Evolutionary conservation across 2,888 invertebrate genomes (phyloP).

Genomic region (Chirona hameri): DNA sequence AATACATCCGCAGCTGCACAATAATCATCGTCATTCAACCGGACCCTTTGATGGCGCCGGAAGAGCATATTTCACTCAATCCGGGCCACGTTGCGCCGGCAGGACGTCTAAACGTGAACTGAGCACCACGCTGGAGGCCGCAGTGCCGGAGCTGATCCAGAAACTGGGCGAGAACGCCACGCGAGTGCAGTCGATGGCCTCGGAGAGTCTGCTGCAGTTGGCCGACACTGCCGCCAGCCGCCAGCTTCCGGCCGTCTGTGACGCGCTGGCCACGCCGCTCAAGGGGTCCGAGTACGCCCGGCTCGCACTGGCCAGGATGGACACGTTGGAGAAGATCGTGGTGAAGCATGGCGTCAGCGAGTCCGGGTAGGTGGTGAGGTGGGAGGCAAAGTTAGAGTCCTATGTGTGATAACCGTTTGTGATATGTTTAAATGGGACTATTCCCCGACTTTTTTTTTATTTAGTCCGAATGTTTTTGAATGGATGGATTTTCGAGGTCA

Average conservation of each 20-base stretch:
- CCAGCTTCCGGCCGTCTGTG: constrained; percentile 46
- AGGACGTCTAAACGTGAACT: constrained; percentile 80
- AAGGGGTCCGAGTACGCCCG: not conserved
- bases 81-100: not conserved
- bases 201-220: constrained; percentile 79
- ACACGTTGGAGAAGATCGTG: not conserved
- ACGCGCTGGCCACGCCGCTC: not conserved
- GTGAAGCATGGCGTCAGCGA: constrained; percentile 4
- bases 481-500: no score
- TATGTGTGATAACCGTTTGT: no score
- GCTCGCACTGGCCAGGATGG: not conserved
- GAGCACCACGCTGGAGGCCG: constrained; percentile 73
- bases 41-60: no score
- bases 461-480: no score
- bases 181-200: constrained; percentile 78
- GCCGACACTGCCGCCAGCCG: constrained; percentile 63
- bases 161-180: constrained; percentile 86
- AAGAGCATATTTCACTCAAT: no score
- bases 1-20: no score
- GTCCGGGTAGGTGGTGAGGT: not conserved
- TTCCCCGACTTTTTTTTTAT: no score
- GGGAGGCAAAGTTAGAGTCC: no score
- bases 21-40: no score
- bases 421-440: no score
- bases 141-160: constrained; percentile 74